Conservation (phyloP, 2,888 invertebrate species). For the Empis livida region DNA sequence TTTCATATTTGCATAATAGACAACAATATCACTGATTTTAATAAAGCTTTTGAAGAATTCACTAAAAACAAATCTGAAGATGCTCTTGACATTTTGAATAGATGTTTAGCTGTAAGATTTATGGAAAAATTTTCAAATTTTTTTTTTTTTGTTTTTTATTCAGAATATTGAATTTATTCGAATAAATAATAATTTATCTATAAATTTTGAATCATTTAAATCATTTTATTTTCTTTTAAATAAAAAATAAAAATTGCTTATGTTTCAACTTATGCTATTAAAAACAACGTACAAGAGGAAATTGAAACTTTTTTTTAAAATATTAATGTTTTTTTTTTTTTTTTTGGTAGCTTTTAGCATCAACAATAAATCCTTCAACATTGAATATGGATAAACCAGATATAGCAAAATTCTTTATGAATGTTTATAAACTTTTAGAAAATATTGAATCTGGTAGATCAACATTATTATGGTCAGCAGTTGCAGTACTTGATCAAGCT, state of each 20-base stretch:
- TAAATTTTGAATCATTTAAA: too few relatives aligned
- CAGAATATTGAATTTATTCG: too few relatives aligned
- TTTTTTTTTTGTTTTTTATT: too few relatives aligned
- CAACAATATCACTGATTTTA: background rate
- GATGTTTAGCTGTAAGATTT: background rate
- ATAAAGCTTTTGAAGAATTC: background rate
- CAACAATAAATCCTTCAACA: background rate
- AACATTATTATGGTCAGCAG: background rate
- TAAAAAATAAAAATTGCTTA: too few relatives aligned
- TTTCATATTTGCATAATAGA: background rate
- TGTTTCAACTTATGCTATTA: too few relatives aligned
- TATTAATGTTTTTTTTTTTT: background rate
- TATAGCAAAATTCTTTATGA: background rate
- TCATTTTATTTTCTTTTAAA: too few relatives aligned
- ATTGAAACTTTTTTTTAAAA: too few relatives aligned
- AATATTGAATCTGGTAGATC: background rate
- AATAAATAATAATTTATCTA: too few relatives aligned
- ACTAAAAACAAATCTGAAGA: background rate
- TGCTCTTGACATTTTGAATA: background rate
- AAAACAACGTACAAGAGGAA: too few relatives aligned
- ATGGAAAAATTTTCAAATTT: background rate
- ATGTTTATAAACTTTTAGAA: background rate
- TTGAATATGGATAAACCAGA: background rate
- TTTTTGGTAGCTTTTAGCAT: background rate
- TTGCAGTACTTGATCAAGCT: background rate